Percentiles rank a stretch among this genome's conserved stretches.
Conservation (phyloP, 2,888 invertebrate species). For the Meliscaeva auricollis region DNA sequence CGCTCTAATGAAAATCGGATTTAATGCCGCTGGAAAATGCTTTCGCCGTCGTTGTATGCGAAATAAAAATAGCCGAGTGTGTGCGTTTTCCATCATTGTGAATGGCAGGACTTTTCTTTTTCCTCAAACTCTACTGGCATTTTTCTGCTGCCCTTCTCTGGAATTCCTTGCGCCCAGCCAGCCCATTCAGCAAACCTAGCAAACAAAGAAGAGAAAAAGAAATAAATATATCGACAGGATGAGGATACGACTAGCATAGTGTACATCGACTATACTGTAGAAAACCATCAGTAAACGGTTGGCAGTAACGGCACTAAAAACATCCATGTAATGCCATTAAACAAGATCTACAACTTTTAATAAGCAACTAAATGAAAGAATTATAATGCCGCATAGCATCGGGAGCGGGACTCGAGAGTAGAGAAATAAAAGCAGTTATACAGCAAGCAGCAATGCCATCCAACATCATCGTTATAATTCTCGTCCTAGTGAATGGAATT, state of each 20-base stretch:
- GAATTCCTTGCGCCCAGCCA: constrained; percentile 49
- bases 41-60: constrained; percentile 15
- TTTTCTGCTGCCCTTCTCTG: constrained; percentile 53
- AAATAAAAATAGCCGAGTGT: constrained; percentile 41
- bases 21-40: constrained; percentile 60
- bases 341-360: constrained; percentile 76
- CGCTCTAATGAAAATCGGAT: constrained; percentile 73
- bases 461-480: constrained; percentile 71
- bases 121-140: constrained; percentile 9
- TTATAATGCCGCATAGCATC: constrained; percentile 75
- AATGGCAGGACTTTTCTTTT: constrained; percentile 47
- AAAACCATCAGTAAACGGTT: constrained; percentile 50
- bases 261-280: constrained; percentile 6
- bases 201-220: constrained; percentile 3
- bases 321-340: constrained; percentile 75
- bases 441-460: constrained; percentile 54
- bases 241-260: constrained; percentile 4
- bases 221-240: constrained; percentile 44
- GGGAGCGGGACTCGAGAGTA: constrained; percentile 26
- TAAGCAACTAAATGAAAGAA: constrained; percentile 76
- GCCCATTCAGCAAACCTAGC: neutral
- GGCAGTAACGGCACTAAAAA: constrained; percentile 55
- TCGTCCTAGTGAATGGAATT: constrained; percentile 67
- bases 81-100: constrained; percentile 70
- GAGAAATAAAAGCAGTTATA: constrained; percentile 1